Percentiles rank a stretch among this genome's conserved stretches.
Evolutionary conservation across 2,113 vertebrate genomes (phyloP).

Genomic region (Podarcis cretensis): DNA sequence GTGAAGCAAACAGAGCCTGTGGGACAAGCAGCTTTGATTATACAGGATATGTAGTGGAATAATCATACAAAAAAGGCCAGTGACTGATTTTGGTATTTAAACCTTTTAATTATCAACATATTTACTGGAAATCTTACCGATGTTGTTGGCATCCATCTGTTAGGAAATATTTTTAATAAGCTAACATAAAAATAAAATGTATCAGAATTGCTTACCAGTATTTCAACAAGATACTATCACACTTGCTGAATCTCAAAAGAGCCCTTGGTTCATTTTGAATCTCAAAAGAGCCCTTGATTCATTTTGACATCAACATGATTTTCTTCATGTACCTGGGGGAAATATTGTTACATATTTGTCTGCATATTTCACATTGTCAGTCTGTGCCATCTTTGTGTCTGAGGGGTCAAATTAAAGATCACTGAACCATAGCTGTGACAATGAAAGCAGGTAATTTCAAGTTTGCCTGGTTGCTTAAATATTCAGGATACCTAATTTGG

Average conservation of each 20-base stretch:
- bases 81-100: background rate
- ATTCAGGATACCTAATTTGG: background rate
- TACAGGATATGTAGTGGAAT: background rate
- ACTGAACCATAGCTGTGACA: background rate
- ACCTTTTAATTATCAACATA: background rate
- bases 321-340: background rate
- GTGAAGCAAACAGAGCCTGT: background rate
- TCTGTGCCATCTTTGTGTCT: background rate
- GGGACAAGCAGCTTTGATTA: background rate
- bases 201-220: background rate
- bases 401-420: background rate
- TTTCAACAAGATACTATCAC: background rate
- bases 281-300: background rate
- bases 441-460: background rate
- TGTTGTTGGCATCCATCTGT: no score
- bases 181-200: background rate
- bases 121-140: background rate
- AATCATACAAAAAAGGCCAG: background rate
- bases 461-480: background rate
- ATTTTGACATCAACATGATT: background rate
- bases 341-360: background rate
- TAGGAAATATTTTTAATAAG: background rate
- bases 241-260: background rate
- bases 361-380: background rate
- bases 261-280: background rate